phyloP scores from a whole-genome alignment of 2,888 invertebrate species.

The Stenodema calcarata region DNA sequence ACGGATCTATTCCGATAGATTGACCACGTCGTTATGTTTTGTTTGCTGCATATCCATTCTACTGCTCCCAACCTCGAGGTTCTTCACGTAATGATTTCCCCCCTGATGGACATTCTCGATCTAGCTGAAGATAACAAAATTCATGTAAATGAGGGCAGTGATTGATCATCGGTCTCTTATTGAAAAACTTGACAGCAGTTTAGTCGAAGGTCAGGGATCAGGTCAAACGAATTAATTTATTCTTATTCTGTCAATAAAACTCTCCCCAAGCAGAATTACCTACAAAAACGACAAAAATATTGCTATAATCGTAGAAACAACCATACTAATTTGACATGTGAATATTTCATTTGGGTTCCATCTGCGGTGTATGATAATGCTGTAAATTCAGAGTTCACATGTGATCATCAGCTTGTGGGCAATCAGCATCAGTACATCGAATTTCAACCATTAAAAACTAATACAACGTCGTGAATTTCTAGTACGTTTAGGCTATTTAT shows the following conservation, averaged over 20 bases:
- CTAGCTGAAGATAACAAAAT: neutral
- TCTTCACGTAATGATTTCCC: neutral
- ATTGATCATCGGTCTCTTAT: neutral
- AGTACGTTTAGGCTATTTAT: too few species aligned
- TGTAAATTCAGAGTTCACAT: too few species aligned
- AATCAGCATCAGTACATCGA: too few species aligned
- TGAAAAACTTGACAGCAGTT: neutral
- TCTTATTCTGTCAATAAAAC: neutral
- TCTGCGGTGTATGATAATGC: too few species aligned
- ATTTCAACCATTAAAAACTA: too few species aligned
- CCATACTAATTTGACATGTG: too few species aligned
- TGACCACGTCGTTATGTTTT: slow-evolving; percentile 3
- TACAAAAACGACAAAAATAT: too few species aligned
- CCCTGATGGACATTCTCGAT: neutral
- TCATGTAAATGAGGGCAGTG: neutral
- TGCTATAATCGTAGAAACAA: too few species aligned
- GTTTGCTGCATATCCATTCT: neutral
- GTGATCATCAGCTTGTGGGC: too few species aligned
- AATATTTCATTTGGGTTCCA: too few species aligned
- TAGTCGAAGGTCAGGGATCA: neutral
- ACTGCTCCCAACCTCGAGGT: neutral
- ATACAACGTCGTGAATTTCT: too few species aligned
- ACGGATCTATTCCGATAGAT: neutral
- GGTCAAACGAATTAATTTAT: neutral
- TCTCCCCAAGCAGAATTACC: too few species aligned